Evolutionary conservation across 2,113 vertebrate species (phyloP), one percentile per base, ranked within the genome.

Genomic region (Neoarius graeffei): DNA sequence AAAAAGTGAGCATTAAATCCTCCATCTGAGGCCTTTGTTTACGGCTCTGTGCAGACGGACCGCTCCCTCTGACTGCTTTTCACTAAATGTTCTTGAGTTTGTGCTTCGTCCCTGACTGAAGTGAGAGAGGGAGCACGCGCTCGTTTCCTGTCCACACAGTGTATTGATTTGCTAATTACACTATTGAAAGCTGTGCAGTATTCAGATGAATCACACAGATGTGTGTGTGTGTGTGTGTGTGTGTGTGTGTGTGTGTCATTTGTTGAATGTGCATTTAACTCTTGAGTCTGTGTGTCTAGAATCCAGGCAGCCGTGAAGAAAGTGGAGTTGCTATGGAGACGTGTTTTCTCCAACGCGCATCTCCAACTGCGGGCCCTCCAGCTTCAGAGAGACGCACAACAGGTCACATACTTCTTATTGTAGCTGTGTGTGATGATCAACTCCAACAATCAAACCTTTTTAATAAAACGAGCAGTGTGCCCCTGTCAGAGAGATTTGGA

Each of bases 311-410:
- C 94, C 0, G 93, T 95, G 91, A 92, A 94, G 9, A 95, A 95
- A 56, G 93, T 96, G 85, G 95, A 95, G 89, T 86, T 94, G 83
- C 91, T 96, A 88, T 95, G 95, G 95, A 92, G 93, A 82, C 94
- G 93, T 86, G 93, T 90, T 5, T 95, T 94, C 27, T 92, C 91
- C 25, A 93, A 89, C 67, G 92, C 94, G 13, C 92, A 73, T 4
- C 52, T 94, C 25, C 94, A 92, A 83, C 92, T 95, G 42, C 92
- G 90, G 64, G 54, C 94, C 60, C 88, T 94, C 67, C 93, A 93
- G 88, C 92, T 94, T 54, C 90, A 88, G 74, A 89, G 90, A 30
- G 91, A 94, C 0, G 91, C 93, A 0, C 91, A 93, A 73, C 92
- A 93, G 95, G 95, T 95, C 81, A 73, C 74, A 54, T 30, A 27